Conservation (phyloP, 2,113 vertebrate species). For the Motacilla tschutschensis region DNA sequence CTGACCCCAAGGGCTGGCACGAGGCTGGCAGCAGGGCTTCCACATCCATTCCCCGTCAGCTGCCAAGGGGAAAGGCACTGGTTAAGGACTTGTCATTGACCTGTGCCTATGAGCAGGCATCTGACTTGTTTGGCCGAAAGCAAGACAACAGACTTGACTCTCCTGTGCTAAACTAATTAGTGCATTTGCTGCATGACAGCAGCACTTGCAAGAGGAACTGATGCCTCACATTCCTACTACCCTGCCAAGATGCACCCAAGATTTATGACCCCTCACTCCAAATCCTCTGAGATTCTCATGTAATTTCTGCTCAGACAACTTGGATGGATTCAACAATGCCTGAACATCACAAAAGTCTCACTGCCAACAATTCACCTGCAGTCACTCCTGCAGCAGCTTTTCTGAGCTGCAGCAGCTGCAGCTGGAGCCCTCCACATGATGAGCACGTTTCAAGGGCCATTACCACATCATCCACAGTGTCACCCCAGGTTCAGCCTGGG, state of each 20-base stretch:
- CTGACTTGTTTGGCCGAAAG: not conserved
- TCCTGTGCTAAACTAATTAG: not conserved
- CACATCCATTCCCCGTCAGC: fast-evolving
- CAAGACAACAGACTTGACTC: not conserved
- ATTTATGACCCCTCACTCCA: not conserved
- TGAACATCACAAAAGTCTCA: not conserved
- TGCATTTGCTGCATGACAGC: not conserved
- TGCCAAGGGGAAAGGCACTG: not conserved
- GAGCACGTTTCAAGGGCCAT: not conserved
- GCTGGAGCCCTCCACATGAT: fast-evolving
- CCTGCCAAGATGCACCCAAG: not conserved
- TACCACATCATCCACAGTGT: not conserved
- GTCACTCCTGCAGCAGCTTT: not conserved
- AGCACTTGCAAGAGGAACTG: not conserved
- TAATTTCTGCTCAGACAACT: not conserved
- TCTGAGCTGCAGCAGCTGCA: not conserved
- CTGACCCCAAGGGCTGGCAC: not conserved
- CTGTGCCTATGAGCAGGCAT: not conserved
- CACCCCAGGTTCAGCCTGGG: not conserved
- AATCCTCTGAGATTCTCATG: not conserved
- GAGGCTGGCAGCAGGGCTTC: fast-evolving
- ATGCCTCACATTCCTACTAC: not conserved
- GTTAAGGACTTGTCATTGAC: not conserved
- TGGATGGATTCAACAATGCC: not conserved
- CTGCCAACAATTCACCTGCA: not conserved